Base-by-base conservation (phyloP, 2,797 vertebrate species). In the Brachymystax lenok region DNA sequence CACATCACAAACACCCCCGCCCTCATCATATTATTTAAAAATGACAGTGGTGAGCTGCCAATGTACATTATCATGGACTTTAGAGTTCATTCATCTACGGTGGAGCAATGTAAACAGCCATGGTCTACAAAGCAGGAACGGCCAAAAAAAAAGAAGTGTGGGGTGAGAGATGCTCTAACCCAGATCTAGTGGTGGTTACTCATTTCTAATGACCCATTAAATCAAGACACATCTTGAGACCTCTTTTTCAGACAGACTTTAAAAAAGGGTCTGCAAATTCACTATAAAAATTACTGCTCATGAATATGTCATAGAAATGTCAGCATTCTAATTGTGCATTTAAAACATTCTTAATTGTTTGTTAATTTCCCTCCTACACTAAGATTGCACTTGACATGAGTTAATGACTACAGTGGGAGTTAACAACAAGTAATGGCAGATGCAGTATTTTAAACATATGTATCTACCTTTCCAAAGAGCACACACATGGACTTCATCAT, bases 291-390 rank as follows among this genome's bases (percentile, higher is more conserved):
- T 93, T 92, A 93, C 90, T 93, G 89, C 90, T 90, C 91, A 94
- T 95, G 94, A 92, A 95, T 89, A 90, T 93, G 92, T 94, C 89
- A 90, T 93, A 94, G 93, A 94, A 95, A 94, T 73, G 92, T 52
- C 93, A 91, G 91, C 92, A 93, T 90, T 92, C 94, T 96, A 96
- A 97, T 95, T 95, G 94, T 95, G 93, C 94, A 91, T 96, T 96
- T 95, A 95, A 93, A 96, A 96, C 92, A 94, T 89, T 95, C 92
- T 93, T 95, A 95, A 95, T 93, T 92, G 94, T 95, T 94, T 96
- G 95, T 95, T 96, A 94, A 94, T 96, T 96, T 96, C 95, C 94
- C 95, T 96, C 95, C 95, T 91, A 95, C 93, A 93, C 94, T 93
- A 95, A 94, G 93, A 95, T 92, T 94, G 93, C 93, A 93, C 94